Percentiles rank a stretch among this genome's conserved stretches.
phyloP scores from a whole-genome alignment of 2,113 vertebrate genomes.

The Brienomyrus longianalis region DNA sequence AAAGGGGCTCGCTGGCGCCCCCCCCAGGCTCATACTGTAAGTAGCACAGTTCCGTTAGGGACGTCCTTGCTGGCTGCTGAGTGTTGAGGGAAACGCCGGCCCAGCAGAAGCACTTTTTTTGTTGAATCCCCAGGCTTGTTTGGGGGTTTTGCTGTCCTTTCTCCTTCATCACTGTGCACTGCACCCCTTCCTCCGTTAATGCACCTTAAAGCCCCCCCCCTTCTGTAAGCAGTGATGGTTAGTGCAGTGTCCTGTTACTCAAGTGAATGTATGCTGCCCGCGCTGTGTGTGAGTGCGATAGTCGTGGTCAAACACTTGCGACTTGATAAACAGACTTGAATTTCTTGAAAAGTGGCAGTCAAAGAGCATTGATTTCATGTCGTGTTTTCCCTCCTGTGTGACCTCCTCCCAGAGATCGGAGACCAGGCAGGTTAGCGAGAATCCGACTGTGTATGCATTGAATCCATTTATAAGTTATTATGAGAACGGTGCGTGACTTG shows the following conservation, averaged over 20 bases:
- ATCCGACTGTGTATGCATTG: slow-evolving; percentile 35
- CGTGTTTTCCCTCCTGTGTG: neutral
- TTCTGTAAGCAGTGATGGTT: neutral
- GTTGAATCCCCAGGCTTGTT: neutral
- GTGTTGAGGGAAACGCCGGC: neutral
- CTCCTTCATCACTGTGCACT: slow-evolving; percentile 24
- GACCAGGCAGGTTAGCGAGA: neutral
- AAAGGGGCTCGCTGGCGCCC: neutral
- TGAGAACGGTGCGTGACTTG: slow-evolving; percentile 25
- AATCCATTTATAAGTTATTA: slow-evolving; percentile 17
- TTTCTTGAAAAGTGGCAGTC: slow-evolving; percentile 7
- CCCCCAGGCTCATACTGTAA: slow-evolving; percentile 2
- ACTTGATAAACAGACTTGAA: slow-evolving; percentile 22
- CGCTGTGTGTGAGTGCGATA: neutral
- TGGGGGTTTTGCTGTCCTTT: slow-evolving; percentile 11
- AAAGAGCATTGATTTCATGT: neutral
- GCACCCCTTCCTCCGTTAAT: neutral
- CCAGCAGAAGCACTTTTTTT: slow-evolving; percentile 22
- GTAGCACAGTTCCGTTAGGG: neutral
- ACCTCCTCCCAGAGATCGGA: neutral
- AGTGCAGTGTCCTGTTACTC: neutral
- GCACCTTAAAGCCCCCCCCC: slow-evolving; percentile 20
- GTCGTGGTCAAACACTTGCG: slow-evolving; percentile 13
- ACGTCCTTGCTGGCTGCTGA: neutral
- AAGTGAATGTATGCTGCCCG: neutral